phyloP scores from a whole-genome alignment of 2,113 vertebrate genomes.

The Rhadina sibilatrix region DNA sequence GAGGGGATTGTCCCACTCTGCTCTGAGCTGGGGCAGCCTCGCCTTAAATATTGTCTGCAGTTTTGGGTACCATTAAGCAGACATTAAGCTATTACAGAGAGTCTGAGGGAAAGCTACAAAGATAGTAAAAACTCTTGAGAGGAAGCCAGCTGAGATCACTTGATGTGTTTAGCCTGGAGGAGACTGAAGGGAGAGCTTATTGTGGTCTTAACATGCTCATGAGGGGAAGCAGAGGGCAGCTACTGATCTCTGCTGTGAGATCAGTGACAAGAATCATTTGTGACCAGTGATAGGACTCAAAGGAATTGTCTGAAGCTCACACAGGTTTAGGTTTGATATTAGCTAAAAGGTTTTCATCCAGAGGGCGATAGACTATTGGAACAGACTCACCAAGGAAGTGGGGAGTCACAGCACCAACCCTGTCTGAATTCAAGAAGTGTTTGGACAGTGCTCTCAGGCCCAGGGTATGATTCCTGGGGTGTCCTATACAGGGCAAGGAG shows the following conservation, averaged over 20 bases:
- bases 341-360: background rate
- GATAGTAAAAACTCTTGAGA: background rate
- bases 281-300: background rate
- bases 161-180: background rate
- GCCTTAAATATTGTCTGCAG: background rate
- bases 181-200: background rate
- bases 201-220: background rate
- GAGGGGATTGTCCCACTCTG: rapidly evolving
- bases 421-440: background rate
- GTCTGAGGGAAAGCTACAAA: background rate
- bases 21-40: background rate
- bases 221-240: background rate
- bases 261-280: background rate
- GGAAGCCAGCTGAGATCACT: background rate
- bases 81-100: background rate
- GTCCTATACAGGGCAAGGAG: background rate
- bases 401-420: background rate
- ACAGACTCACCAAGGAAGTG: background rate
- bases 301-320: background rate
- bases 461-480: background rate
- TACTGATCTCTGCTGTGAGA: background rate
- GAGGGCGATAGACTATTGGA: background rate
- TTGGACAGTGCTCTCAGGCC: background rate
- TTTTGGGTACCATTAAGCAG: too few relatives aligned
- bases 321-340: too few relatives aligned